Percentiles rank a stretch among this genome's conserved stretches.
phyloP scores from a whole-genome alignment of 1,140 invertebrate genomes.

The Ruditapes philippinarum region DNA sequence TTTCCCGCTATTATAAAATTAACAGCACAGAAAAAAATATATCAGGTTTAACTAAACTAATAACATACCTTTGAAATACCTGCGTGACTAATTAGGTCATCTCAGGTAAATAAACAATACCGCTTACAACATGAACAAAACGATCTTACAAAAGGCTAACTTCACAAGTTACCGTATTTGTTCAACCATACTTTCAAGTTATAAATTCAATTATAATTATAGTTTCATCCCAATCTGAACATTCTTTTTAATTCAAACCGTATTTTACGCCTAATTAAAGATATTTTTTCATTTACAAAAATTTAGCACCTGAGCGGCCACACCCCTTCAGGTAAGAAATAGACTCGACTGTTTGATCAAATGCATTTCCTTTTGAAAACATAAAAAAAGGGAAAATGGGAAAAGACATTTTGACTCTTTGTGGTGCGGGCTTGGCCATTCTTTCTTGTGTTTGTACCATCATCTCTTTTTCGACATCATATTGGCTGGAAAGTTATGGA shows the following conservation, averaged over 20 bases:
- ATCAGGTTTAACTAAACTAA: no score
- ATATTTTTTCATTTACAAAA: no score
- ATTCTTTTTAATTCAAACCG: no score
- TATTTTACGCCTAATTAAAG: no score
- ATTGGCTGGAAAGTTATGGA: constrained; percentile 62
- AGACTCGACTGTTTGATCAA: constrained; percentile 4
- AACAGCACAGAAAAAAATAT: no score
- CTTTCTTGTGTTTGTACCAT: constrained; percentile 31
- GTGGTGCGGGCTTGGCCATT: constrained; percentile 41
- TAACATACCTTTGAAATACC: constrained; percentile 6
- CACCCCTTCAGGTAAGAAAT: constrained; percentile 49
- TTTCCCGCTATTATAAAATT: no score
- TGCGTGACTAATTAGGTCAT: constrained; percentile 46
- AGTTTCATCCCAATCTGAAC: no score
- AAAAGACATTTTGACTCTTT: constrained; percentile 53
- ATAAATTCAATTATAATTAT: no score
- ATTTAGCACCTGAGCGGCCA: constrained; percentile 11
- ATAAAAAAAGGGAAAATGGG: constrained; percentile 58
- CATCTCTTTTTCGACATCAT: constrained; percentile 38
- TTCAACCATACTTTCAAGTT: no score
- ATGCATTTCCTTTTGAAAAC: constrained; percentile 56
- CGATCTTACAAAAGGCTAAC: no score
- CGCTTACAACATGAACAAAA: constrained; percentile 12
- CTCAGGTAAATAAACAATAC: constrained; percentile 19
- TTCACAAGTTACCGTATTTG: no score